A percentile compares a stretch with the other conserved stretches of the same genome.
These are phyloP conservation scores for Diadema setosum DNA, from an alignment of 35 echinoderm and acorn worm species.

Conservation along the genomic window DNA sequence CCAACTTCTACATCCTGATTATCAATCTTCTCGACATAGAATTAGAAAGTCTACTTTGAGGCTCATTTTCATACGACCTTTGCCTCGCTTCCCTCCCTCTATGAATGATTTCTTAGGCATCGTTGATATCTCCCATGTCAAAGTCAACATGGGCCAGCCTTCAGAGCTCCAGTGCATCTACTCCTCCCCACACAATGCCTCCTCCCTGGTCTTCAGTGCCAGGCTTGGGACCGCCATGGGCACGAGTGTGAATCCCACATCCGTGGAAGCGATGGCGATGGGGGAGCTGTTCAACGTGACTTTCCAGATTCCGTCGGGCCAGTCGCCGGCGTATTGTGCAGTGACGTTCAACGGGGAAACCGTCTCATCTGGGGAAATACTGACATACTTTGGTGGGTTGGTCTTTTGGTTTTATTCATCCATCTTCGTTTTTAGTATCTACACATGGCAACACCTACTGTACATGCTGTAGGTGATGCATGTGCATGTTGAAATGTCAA, in stretches of 20 bases:
- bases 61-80: too few relatives aligned
- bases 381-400: neutral
- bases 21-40: too few relatives aligned
- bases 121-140: neutral
- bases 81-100: too few relatives aligned
- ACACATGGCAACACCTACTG: too few relatives aligned
- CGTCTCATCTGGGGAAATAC: neutral
- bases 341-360: neutral
- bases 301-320: neutral
- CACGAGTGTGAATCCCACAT: neutral
- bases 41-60: too few relatives aligned
- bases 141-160: neutral
- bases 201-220: neutral
- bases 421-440: too few relatives aligned
- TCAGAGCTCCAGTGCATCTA: neutral
- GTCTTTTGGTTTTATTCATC: neutral
- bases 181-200: neutral
- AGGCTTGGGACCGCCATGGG: neutral
- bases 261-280: neutral
- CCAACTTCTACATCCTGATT: too few relatives aligned
- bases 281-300: neutral
- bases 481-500: too few relatives aligned
- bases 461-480: too few relatives aligned
- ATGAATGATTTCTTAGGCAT: too few relatives aligned
- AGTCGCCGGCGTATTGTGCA: neutral